Conservation (phyloP, 2,113 vertebrate genomes). For the Columba livia region DNA sequence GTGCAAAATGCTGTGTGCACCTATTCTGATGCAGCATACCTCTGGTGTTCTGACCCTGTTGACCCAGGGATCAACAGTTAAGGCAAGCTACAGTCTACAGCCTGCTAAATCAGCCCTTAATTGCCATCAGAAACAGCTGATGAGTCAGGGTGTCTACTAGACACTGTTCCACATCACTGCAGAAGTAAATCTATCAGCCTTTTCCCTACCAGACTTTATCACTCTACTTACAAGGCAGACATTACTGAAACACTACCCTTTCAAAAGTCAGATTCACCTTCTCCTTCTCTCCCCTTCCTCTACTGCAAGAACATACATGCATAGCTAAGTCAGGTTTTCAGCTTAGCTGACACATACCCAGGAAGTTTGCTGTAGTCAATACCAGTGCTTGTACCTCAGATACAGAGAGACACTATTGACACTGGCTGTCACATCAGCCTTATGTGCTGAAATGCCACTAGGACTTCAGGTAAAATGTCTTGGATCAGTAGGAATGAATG, state of each 20-base stretch:
- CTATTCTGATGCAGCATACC: neutral
- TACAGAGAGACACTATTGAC: neutral
- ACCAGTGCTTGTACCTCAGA: neutral
- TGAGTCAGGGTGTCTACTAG: neutral
- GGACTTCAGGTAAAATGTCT: neutral
- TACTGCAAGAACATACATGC: neutral
- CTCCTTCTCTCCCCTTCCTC: neutral
- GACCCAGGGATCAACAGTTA: neutral
- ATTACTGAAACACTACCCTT: neutral
- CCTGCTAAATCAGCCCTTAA: neutral
- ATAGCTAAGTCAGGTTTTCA: neutral
- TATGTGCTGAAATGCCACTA: neutral
- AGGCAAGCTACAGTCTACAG: neutral
- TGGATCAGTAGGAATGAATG: neutral
- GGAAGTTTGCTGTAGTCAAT: neutral
- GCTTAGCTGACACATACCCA: neutral
- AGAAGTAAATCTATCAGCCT: neutral
- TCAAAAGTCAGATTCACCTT: neutral
- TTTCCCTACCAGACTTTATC: neutral
- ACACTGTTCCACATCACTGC: neutral
- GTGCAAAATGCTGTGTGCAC: neutral
- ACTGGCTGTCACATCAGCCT: neutral
- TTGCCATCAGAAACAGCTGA: neutral
- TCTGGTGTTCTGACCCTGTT: neutral
- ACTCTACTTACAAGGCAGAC: neutral